A percentile compares a stretch with the other conserved stretches of the same genome.
These are phyloP conservation scores for Theristicus caerulescens DNA, from an alignment of 2,113 vertebrate species.

Conservation along the genomic window DNA sequence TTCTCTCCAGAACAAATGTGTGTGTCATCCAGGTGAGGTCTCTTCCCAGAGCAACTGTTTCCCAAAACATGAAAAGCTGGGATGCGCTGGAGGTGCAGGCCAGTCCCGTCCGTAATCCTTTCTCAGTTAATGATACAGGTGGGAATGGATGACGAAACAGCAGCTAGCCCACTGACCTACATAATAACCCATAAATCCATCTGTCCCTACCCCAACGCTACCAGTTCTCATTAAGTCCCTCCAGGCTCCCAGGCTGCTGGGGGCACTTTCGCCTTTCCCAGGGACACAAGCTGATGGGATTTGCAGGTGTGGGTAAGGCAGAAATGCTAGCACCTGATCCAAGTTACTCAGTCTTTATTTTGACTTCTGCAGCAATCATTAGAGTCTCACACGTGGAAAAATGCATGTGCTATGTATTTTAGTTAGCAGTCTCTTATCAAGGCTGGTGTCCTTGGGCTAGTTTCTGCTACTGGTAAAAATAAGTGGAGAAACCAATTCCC, in stretches of 20 bases:
- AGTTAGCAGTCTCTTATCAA: neutral
- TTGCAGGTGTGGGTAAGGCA: neutral
- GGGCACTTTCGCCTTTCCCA: neutral
- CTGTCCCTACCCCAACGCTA: neutral
- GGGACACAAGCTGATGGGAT: neutral
- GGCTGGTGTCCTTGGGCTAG: neutral
- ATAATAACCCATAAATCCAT: neutral
- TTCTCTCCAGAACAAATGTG: rapidly evolving
- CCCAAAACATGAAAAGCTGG: neutral
- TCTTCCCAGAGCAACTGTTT: neutral
- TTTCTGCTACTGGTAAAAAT: neutral
- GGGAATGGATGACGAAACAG: neutral
- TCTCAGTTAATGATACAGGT: neutral
- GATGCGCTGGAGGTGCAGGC: neutral
- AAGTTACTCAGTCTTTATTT: neutral
- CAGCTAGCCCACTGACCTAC: neutral
- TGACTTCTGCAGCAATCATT: neutral
- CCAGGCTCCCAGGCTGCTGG: neutral
- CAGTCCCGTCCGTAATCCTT: neutral
- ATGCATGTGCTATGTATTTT: neutral
- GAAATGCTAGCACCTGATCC: neutral
- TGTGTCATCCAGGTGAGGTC: neutral
- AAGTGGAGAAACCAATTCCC: neutral
- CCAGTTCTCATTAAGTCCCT: neutral
- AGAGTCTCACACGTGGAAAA: neutral